Conservation (phyloP, 2,888 invertebrate species). For the Drosophila basisetae region DNA sequence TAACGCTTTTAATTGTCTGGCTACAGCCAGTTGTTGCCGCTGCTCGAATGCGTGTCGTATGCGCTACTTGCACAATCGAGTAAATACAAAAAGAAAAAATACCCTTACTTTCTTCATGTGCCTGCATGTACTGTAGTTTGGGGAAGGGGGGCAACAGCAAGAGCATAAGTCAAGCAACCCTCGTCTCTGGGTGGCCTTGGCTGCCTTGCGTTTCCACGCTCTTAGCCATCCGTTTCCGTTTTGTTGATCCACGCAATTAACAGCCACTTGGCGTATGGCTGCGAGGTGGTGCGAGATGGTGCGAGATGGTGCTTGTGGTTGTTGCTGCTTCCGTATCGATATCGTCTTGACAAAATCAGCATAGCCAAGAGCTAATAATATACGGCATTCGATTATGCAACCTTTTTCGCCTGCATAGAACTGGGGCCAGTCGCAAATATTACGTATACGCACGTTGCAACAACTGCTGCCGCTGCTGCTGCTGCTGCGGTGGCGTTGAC, state of each 20-base stretch:
- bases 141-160: background rate
- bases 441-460: slow-evolving; percentile 80
- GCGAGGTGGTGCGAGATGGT: slow-evolving; percentile 37
- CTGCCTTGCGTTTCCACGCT: slow-evolving; percentile 34
- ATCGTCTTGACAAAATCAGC: slow-evolving; percentile 52
- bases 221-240: slow-evolving; percentile 46
- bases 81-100: background rate
- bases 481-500: slow-evolving; percentile 26
- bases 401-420: slow-evolving; percentile 49
- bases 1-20: slow-evolving; percentile 56
- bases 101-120: slow-evolving; percentile 5
- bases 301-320: slow-evolving; percentile 10
- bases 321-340: slow-evolving; percentile 51
- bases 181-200: slow-evolving; percentile 27
- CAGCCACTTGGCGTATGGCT: slow-evolving; percentile 56
- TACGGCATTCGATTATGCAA: slow-evolving; percentile 33
- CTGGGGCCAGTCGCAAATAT: slow-evolving; percentile 61
- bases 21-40: slow-evolving; percentile 20
- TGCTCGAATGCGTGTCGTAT: slow-evolving; percentile 19
- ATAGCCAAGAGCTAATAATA: slow-evolving; percentile 16
- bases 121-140: no score
- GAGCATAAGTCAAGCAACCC: slow-evolving; percentile 31
- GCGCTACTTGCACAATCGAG: slow-evolving; percentile 41
- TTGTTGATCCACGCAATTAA: slow-evolving; percentile 76
- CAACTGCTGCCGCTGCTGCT: slow-evolving; percentile 36